Percentiles rank a stretch among this genome's conserved stretches.
Evolutionary conservation across 2,888 invertebrate species (phyloP).

Genomic region (Cryptocephalus moraei): DNA sequence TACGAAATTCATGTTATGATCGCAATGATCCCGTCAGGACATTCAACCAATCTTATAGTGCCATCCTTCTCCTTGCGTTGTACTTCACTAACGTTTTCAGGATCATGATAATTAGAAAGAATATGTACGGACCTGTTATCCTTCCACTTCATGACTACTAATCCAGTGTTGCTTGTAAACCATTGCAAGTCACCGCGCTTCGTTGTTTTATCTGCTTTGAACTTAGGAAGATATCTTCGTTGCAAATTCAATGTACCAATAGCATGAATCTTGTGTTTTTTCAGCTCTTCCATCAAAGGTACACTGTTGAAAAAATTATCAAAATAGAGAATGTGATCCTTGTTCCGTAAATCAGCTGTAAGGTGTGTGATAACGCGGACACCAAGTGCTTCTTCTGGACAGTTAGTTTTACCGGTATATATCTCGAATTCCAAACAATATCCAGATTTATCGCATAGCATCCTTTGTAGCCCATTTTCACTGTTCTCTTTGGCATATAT

Average conservation of each 20-base stretch:
- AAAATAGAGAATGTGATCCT: too few species aligned
- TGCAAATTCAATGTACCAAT: too few species aligned
- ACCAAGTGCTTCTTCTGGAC: too few species aligned
- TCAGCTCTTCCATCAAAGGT: too few species aligned
- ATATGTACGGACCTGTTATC: conserved; percentile 21
- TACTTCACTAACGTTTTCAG: conserved; percentile 10
- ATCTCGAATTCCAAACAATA: too few species aligned
- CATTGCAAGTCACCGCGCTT: background rate
- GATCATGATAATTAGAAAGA: conserved; percentile 20
- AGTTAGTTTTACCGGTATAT: too few species aligned
- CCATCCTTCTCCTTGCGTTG: conserved; percentile 14
- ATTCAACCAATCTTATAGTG: conserved; percentile 12
- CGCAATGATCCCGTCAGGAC: conserved; percentile 16
- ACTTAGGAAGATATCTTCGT: too few species aligned
- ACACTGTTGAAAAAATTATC: too few species aligned
- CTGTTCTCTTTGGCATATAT: conserved; percentile 25
- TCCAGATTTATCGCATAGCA: conserved; percentile 3
- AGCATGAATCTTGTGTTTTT: too few species aligned
- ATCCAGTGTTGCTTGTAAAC: conserved; percentile 10
- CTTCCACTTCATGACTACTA: conserved; percentile 20
- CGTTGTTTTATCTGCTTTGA: too few species aligned
- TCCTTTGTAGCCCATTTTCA: conserved; percentile 25
- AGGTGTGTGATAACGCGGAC: too few species aligned
- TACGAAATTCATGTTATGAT: conserved; percentile 20
- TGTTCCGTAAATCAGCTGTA: too few species aligned